These are phyloP conservation scores for Mnemiopsis leidyi DNA, from an alignment of 37 sponge, comb jelly and placozoan genomes.

Conservation along the genomic window DNA sequence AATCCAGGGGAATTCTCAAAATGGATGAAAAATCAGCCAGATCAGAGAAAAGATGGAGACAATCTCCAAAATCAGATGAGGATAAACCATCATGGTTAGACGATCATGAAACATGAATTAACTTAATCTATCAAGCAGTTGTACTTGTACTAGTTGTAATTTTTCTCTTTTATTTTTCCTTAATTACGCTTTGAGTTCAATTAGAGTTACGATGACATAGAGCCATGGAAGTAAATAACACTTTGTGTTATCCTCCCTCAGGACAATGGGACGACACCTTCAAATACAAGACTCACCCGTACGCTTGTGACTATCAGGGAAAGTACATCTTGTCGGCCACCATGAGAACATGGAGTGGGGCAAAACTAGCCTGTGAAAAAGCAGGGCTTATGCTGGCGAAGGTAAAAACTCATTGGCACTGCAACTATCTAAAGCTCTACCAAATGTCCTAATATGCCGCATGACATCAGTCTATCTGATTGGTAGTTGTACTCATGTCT, in stretches of 20 bases:
- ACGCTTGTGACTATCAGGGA: conserved; percentile 62
- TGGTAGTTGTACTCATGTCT: neutral
- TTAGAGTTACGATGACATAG: too few relatives aligned
- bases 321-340: conserved; percentile 47
- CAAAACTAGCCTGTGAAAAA: conserved; percentile 19
- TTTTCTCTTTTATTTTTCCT: too few relatives aligned
- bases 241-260: neutral
- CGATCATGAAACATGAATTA: too few relatives aligned
- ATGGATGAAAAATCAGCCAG: neutral
- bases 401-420: neutral
- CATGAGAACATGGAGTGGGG: neutral
- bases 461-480: too few relatives aligned
- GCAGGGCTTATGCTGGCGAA: conserved; percentile 48
- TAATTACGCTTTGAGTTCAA: too few relatives aligned
- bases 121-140: too few relatives aligned
- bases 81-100: conserved; percentile 38
- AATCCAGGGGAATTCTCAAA: neutral
- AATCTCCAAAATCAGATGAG: conserved; percentile 62
- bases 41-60: conserved; percentile 21
- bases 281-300: conserved; percentile 24
- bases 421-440: too few relatives aligned
- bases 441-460: too few relatives aligned
- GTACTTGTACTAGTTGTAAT: too few relatives aligned
- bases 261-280: conserved; percentile 51
- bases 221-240: too few relatives aligned